Evolutionary conservation across 92 coral and sea anemone genomes (phyloP), one percentile per base, ranked within the genome.

Genomic region (Siderastrea siderea): DNA sequence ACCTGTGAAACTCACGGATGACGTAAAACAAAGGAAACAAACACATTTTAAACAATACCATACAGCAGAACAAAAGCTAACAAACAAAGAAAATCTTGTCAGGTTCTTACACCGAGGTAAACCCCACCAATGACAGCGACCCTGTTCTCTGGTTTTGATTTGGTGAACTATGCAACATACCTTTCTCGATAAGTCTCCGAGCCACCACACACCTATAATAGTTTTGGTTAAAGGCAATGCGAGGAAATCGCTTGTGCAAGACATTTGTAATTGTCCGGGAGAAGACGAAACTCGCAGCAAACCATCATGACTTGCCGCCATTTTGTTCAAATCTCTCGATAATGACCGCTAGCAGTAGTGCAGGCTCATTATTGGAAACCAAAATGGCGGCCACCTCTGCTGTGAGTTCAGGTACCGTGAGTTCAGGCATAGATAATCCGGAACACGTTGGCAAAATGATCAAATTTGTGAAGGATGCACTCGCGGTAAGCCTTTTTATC

Each of bases 231-330:
- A 64, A 17, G 96, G 96, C 63, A 95, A 77, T 68, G 95, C 98
- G 54, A 95, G 78, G 14, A 93, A 89, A 61, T 91, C 92, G 47
- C 80, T 70, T 52, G 79, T 91, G 60, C 93, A 91, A 26, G 93
- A 83, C 86, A 95, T 86, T 61, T 95, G 98, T 6, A 84, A 55
- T 54, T 91, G 90, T 2, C 94, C 91, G 3, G 87, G 83, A 47
- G 84, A 91, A 3, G 78, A 78, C 12, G 92, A 79, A 15, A 88
- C 93, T 7, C 93, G 98, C 3, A 95, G 62, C 61, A 88, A 73
- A 26, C 98, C 94, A 53, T 71, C 89, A 16, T 95, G 96, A 79
- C 87, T 91, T 95, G 84, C 98, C 98, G 98, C 98, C 98, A 95
- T 95, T 91, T 93, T 93, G 94, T 90, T 94, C 85, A 86, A 92